phyloP scores from a whole-genome alignment of 2,888 invertebrate species.

The Tetranychus piercei region DNA sequence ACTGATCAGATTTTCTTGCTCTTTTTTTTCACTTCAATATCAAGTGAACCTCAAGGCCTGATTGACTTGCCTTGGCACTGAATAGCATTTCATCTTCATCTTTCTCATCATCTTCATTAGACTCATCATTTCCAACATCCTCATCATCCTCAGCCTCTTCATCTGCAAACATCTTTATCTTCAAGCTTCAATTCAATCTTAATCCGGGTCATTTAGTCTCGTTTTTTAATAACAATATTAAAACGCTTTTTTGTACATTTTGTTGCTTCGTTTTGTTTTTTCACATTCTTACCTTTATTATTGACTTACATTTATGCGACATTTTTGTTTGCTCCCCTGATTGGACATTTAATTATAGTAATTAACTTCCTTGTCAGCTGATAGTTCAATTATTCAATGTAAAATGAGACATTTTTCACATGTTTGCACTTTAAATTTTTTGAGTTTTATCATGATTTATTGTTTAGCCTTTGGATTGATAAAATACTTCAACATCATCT shows the following conservation, averaged over 20 bases:
- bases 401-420: too few species aligned
- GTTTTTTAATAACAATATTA: background rate
- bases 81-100: background rate
- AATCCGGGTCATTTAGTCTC: background rate
- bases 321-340: too few species aligned
- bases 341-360: too few species aligned
- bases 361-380: too few species aligned
- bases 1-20: background rate
- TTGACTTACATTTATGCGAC: background rate
- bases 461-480: too few species aligned
- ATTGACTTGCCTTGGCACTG: background rate
- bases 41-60: background rate
- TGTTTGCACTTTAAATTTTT: too few species aligned
- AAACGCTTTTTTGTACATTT: background rate
- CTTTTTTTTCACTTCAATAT: background rate
- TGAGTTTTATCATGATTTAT: too few species aligned
- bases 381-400: too few species aligned
- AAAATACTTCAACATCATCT: too few species aligned
- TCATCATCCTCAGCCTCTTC: background rate
- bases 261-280: background rate
- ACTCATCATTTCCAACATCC: background rate
- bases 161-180: background rate
- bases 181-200: background rate
- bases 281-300: background rate
- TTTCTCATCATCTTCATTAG: background rate